These are phyloP conservation scores for Colinus virginianus DNA, from an alignment of 2,113 vertebrate species.

Conservation along the genomic window DNA sequence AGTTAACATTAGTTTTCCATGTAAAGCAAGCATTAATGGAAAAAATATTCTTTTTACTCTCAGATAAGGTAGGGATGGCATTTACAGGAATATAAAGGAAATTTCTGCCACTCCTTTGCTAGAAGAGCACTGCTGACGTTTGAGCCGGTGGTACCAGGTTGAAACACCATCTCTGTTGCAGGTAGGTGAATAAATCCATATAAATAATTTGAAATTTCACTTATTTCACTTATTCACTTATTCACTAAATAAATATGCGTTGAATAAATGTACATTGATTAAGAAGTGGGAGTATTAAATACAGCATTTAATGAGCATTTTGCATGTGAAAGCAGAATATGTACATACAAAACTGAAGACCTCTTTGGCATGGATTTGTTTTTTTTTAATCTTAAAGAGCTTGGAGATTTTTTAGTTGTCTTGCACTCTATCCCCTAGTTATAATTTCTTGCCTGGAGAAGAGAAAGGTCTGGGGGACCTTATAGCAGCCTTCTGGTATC, in stretches of 20 bases:
- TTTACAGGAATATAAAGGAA: neutral
- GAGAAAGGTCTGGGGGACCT: too few relatives aligned
- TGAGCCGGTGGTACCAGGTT: neutral
- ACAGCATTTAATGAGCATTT: neutral
- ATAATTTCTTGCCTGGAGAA: neutral
- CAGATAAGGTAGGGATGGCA: neutral
- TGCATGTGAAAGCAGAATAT: neutral
- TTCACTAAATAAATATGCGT: neutral
- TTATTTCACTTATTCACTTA: too few relatives aligned
- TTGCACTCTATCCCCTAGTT: neutral
- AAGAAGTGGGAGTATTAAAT: neutral
- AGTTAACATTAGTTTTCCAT: neutral
- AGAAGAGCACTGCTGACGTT: neutral
- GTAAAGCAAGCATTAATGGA: neutral
- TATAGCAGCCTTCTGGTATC: too few relatives aligned
- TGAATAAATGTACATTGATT: neutral
- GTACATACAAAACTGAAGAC: neutral
- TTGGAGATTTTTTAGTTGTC: neutral
- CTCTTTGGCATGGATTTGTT: fast-evolving
- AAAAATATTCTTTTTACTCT: neutral
- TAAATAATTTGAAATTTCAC: neutral
- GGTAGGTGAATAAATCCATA: neutral
- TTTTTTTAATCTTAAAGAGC: neutral
- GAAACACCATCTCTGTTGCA: neutral
- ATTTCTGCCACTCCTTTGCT: neutral